A percentile compares a stretch with the other conserved stretches of the same genome.
These are phyloP conservation scores for Syncerus caffer DNA, from an alignment of 2,797 vertebrate species.

Conservation along the genomic window DNA sequence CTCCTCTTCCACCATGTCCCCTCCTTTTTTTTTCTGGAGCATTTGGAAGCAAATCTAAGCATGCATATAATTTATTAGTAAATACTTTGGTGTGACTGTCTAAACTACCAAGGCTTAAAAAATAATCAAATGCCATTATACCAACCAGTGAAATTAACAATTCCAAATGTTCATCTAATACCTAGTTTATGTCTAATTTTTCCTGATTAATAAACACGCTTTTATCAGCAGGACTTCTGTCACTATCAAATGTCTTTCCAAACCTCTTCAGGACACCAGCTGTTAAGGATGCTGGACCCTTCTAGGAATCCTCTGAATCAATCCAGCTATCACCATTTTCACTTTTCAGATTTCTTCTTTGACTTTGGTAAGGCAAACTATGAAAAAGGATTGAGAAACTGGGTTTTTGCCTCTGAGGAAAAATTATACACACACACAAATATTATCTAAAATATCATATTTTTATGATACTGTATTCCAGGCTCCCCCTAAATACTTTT, in stretches of 20 bases:
- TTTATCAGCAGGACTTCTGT: background rate
- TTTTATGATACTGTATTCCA: background rate
- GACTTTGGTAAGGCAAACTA: background rate
- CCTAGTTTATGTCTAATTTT: background rate
- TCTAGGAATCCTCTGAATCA: background rate
- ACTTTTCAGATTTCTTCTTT: background rate
- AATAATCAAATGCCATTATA: background rate
- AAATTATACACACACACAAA: background rate
- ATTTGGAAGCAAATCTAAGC: background rate
- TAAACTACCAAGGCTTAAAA: background rate
- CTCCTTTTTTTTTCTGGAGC: background rate
- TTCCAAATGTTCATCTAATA: background rate
- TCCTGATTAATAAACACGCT: background rate
- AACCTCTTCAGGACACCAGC: background rate
- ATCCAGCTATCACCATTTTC: background rate
- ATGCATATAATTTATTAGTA: background rate
- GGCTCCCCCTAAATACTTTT: background rate
- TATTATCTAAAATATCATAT: background rate
- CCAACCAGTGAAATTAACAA: background rate
- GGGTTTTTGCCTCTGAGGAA: background rate
- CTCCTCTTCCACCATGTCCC: rapidly evolving
- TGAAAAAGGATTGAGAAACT: background rate
- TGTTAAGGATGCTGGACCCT: rapidly evolving
- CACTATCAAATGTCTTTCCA: background rate
- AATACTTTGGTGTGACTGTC: background rate